Conservation (phyloP, 2,113 vertebrate genomes). For the Apeltes quadracus region DNA sequence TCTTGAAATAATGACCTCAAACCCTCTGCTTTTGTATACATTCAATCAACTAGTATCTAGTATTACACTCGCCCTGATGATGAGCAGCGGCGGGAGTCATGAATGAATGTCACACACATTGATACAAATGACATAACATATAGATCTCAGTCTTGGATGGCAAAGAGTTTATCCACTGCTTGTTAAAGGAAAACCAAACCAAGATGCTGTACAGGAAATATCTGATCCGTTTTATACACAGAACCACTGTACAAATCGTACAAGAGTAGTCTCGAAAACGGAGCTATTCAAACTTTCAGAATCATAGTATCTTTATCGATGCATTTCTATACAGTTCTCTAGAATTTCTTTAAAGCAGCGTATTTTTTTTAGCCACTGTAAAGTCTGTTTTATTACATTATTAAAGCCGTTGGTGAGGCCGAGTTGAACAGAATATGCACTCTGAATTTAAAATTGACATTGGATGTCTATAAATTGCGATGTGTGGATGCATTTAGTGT, state of each 20-base stretch:
- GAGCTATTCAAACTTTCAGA: slow-evolving; percentile 57
- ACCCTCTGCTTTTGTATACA: slow-evolving; percentile 61
- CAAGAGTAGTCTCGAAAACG: slow-evolving; percentile 66
- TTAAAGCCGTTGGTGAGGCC: slow-evolving; percentile 47
- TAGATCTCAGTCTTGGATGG: slow-evolving; percentile 54
- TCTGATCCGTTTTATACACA: slow-evolving; percentile 67
- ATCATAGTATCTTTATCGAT: slow-evolving; percentile 55
- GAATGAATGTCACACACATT: slow-evolving; percentile 60
- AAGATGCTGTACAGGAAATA: slow-evolving; percentile 56
- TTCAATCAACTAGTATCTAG: slow-evolving; percentile 68
- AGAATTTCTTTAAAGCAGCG: slow-evolving; percentile 49
- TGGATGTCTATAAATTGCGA: slow-evolving; percentile 50
- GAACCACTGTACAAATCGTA: slow-evolving; percentile 74
- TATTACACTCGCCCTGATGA: slow-evolving; percentile 38
- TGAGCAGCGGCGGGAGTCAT: slow-evolving; percentile 53
- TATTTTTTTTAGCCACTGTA: slow-evolving; percentile 35
- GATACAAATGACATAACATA: slow-evolving; percentile 56
- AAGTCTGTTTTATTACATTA: slow-evolving; percentile 32
- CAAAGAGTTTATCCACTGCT: slow-evolving; percentile 43
- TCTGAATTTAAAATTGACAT: slow-evolving; percentile 53
- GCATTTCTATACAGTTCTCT: slow-evolving; percentile 68
- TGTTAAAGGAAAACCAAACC: slow-evolving; percentile 55
- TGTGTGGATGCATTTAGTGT: slow-evolving; percentile 20
- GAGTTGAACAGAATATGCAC: slow-evolving; percentile 31
- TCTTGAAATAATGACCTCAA: slow-evolving; percentile 34